Evolutionary conservation across 2,113 vertebrate species (phyloP), one percentile per base, ranked within the genome.

Genomic region (Nerophis lumbriciformis): DNA sequence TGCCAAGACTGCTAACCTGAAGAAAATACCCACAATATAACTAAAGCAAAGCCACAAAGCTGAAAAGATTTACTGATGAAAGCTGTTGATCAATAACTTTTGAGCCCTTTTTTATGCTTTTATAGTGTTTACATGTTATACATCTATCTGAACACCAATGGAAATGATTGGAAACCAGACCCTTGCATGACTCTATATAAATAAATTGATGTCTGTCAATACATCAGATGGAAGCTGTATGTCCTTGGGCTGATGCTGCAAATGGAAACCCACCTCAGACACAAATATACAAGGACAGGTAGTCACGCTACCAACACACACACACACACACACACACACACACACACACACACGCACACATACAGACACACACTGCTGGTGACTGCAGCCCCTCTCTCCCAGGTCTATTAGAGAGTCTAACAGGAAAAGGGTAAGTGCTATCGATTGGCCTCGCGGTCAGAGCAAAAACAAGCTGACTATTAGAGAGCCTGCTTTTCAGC

Each of bases 371-470:
- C 71, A 72, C 35, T 66, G 59, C 37, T 76, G 52, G 66, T 66
- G 64, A 75, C 74, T 71, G 63, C 7, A 44, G 39, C 16, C 10
- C 38, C 16, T 44, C 55, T 64, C 74, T 80, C 47, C 58, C 57
- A 56, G 57, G 62, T 76, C 81, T 75, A 61, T 60, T 58, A 81
- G 81, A 72, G 82, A 68, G 73, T 63, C 63, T n/a, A 80, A 83
- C 78, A 86, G 85, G 85, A 88, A 87, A 79, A 83, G 81, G 76
- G 71, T 87, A 88, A 90, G 85, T 85, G 83, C 72, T 80, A 90
- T 90, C 72, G 87, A 90, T 88, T 79, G 73, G 63, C 71, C 69
- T 48, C 35, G 68, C 68, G 77, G 78, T 80, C 71, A 73, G 71
- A 76, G 78, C 53, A 75, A 79, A 84, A 83, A 84, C 79, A 85